Evolutionary conservation across 2,888 invertebrate genomes (phyloP), one percentile per base, ranked within the genome.

Genomic region (Metacarcinus magister): DNA sequence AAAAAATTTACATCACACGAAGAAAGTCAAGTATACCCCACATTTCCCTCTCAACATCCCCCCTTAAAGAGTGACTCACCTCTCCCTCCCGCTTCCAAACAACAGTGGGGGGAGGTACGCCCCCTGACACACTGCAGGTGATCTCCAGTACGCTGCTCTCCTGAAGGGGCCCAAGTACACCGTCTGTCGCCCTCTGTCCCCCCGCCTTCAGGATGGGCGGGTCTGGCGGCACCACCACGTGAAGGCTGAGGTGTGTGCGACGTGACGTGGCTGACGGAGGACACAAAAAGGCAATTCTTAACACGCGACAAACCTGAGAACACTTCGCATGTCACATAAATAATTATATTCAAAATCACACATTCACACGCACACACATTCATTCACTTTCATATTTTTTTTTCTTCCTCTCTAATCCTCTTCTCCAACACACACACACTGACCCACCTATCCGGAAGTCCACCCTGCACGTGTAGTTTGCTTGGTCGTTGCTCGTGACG

Each of bases 381-480:
- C 82, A 10, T 28, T 28, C 82, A 28, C 82, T 82, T 28, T 28
- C 82, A 0, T 28, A 0, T 28, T 13, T 28, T 28, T 82, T 28
- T 82, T 32, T 82, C 82, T 82, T 32, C 32, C 32, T 82, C 28
- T 32, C 82, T 82, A 7, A 10, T 10, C 16, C 32, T 82, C 82
- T 82, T 32, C 82, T 82, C 82, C 32, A 32, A 13, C 82, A 32
- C 32, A 32, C 82, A 32, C 82, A 32, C 82, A 32, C 82, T 32
- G 19, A 19, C 91, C 19, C 91, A 97, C 97, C 97, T 94, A 97
- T 97, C 46, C 97, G 39, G 48, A 97, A 97, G 95, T 97, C 97
- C 8, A 97, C 96, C 91, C 97, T 95, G 82, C 97, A 97, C 39
- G 97, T 97, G 90, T 97, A 97, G 95, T 97, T 97, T 32, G 97